These are phyloP conservation scores for Aptenodytes forsteri DNA, from an alignment of 2,113 vertebrate genomes.

Conservation along the genomic window DNA sequence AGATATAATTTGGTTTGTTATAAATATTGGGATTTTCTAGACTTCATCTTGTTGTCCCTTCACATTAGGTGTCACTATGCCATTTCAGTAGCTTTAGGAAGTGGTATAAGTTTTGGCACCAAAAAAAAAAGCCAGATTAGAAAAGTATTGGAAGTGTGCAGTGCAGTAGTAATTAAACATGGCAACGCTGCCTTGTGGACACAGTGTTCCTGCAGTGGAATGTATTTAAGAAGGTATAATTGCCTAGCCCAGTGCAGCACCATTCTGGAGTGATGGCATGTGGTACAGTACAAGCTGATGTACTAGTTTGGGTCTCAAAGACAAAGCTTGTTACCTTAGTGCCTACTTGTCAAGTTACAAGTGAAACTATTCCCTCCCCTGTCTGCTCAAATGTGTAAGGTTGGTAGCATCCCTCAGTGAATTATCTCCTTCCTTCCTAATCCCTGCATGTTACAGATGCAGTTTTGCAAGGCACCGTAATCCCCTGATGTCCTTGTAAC, in stretches of 20 bases:
- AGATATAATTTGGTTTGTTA: background rate
- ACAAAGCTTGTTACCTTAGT: background rate
- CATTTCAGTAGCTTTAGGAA: background rate
- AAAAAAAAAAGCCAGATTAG: background rate
- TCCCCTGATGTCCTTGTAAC: background rate
- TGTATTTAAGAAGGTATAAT: background rate
- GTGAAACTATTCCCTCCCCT: background rate
- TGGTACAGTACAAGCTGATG: background rate
- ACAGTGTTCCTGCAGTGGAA: background rate
- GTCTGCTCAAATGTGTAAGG: background rate
- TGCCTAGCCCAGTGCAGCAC: background rate
- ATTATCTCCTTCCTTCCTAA: background rate
- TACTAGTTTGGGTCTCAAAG: background rate
- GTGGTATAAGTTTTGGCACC: background rate
- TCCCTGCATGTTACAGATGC: background rate
- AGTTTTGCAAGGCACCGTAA: background rate
- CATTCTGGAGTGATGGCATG: background rate
- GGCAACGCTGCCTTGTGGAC: background rate
- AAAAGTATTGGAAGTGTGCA: background rate
- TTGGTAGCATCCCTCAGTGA: background rate
- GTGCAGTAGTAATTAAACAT: background rate
- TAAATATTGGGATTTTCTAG: background rate
- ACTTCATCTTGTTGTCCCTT: background rate
- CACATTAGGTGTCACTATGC: background rate
- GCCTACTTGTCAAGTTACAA: background rate